phyloP scores from a whole-genome alignment of 2,797 vertebrate species.

The Pangasius mekongensis region DNA sequence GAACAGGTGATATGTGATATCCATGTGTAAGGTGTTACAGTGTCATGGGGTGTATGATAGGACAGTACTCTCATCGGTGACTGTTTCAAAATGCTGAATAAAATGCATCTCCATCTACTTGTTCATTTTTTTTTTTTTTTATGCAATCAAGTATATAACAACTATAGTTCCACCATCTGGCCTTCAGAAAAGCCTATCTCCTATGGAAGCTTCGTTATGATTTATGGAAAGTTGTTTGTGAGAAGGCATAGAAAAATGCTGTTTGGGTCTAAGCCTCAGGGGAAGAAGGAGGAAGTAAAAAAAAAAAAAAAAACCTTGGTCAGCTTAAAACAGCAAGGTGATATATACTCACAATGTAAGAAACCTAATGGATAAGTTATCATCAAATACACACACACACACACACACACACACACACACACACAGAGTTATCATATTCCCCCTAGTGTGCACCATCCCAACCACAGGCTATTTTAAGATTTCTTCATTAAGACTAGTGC shows the following conservation, averaged over 20 bases:
- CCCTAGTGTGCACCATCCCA: not conserved
- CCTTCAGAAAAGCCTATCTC: not conserved
- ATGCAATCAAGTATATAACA: too few relatives aligned
- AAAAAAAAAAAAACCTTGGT: not conserved
- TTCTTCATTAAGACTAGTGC: not conserved
- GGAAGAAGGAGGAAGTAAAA: too few relatives aligned
- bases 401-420: not conserved
- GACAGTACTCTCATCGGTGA: too few relatives aligned
- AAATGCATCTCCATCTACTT: too few relatives aligned
- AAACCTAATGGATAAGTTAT: not conserved
- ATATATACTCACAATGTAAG: not conserved
- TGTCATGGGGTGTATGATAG: not conserved
- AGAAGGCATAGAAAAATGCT: not conserved
- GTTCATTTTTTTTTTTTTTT: not conserved
- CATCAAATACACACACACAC: too few relatives aligned
- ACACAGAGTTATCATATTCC: not conserved
- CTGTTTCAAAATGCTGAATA: not conserved
- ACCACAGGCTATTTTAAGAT: not conserved
- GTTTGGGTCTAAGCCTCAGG: not conserved
- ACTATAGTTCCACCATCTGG: not conserved
- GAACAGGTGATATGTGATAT: not conserved
- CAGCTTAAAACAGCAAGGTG: not conserved
- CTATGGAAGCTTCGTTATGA: not conserved
- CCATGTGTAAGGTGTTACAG: not conserved
- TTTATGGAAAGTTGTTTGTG: too few relatives aligned